Evolutionary conservation across 2,888 invertebrate species (phyloP).

Genomic region (Meganola albula): DNA sequence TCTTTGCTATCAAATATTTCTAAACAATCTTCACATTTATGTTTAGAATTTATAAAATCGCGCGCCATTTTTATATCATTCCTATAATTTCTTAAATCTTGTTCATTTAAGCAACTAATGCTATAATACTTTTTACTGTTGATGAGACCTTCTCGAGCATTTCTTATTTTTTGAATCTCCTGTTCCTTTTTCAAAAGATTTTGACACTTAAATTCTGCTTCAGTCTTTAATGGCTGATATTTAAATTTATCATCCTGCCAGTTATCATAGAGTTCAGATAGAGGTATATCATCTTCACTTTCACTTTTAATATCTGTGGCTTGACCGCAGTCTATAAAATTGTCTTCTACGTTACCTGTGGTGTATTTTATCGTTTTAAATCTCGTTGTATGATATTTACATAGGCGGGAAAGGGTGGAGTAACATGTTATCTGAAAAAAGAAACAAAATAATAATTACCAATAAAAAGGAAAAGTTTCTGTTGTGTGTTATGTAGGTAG

Average conservation of each 20-base stretch:
- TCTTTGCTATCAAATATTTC: constrained; percentile 28
- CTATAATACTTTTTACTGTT: constrained; percentile 25
- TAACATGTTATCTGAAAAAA: constrained; percentile 29
- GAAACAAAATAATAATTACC: constrained; percentile 1
- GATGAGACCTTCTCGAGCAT: too few species aligned
- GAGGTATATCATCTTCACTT: constrained; percentile 42
- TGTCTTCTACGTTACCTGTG: constrained; percentile 21
- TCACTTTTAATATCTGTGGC: constrained; percentile 29
- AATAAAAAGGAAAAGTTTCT: too few species aligned
- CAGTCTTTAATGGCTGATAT: constrained; percentile 1
- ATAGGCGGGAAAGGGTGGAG: constrained; percentile 30
- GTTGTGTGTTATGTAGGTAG: too few species aligned
- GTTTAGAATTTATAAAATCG: constrained; percentile 22
- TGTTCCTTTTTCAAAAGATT: constrained; percentile 18
- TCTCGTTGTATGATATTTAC: constrained; percentile 17
- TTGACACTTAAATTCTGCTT: constrained; percentile 10
- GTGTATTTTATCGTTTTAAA: constrained; percentile 9
- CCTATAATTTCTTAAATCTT: constrained; percentile 30
- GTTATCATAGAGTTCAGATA: constrained; percentile 34
- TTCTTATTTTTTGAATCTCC: constrained; percentile 11
- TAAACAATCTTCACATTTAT: constrained; percentile 47
- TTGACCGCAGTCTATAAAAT: constrained; percentile 45
- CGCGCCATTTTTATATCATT: constrained; percentile 18
- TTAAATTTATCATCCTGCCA: constrained; percentile 4
- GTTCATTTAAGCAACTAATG: constrained; percentile 23